Evolutionary conservation across 2,888 invertebrate species (phyloP).

Genomic region (Troglohyphantes excavatus): DNA sequence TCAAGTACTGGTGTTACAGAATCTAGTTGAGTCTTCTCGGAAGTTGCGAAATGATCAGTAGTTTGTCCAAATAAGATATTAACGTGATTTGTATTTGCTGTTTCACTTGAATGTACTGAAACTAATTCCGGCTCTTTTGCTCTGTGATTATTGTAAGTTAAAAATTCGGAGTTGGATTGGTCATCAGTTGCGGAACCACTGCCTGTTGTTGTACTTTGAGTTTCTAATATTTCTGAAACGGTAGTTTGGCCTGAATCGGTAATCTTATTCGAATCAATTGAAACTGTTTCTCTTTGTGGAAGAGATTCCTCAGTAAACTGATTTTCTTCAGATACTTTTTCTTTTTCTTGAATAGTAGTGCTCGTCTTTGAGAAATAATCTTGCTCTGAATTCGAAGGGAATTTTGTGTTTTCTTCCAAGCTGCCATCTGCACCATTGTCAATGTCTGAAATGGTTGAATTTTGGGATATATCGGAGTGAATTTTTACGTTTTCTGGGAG

Average conservation of each 20-base stretch:
- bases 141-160: neutral
- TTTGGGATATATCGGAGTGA: neutral
- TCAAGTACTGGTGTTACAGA: neutral
- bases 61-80: slow-evolving; percentile 6
- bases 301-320: neutral
- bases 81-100: neutral
- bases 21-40: neutral
- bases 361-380: neutral
- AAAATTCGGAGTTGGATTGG: neutral
- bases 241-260: neutral
- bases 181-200: neutral
- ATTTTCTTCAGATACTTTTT: neutral
- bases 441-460: neutral
- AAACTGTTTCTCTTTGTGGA: neutral
- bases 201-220: neutral
- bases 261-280: neutral
- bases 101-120: neutral
- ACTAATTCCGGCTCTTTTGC: neutral
- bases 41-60: neutral
- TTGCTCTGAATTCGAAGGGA: neutral
- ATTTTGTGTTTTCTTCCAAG: neutral
- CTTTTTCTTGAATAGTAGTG: neutral
- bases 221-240: neutral
- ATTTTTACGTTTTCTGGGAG: neutral
- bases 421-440: neutral